Evolutionary conservation across 2,888 invertebrate genomes (phyloP), one percentile per base, ranked within the genome.

Genomic region (Andricus curvator): DNA sequence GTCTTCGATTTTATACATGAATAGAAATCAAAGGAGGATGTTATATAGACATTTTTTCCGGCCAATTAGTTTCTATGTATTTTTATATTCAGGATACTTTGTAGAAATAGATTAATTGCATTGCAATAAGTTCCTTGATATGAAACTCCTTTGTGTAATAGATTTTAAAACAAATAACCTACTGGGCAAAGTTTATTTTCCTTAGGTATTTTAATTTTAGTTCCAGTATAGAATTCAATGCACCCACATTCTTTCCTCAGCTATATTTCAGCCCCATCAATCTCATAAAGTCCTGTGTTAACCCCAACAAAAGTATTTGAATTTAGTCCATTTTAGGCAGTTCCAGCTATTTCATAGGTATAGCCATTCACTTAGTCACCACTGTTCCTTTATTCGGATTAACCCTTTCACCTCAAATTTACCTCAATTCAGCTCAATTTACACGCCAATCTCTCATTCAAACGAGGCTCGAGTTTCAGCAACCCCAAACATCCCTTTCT

Each of bases 341-440:
- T 74, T 51, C 11, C 33, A 29, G 51, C 56, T 9, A 56, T 74
- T 74, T 74, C 37, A 56, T 74, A 56, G 51, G 25, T 56, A n/a
- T 22, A 11, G n/a, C n/a, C 6, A 51, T 29, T 25, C 37, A 74
- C 29, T 33, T n/a, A 74, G 33, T 56, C 74, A 56, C 20, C 56
- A 33, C 74, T 51, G 74, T n/a, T 29, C 70, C 29, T 51, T 70
- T 70, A 70, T 74, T 74, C 56, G 20, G 33, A 22, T 33, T 56
- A 74, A 74, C 74, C 74, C 74, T 74, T 74, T 74, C 74, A 74
- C 56, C 51, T 74, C 33, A 37, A 74, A n/a, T 74, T 74, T 74
- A 56, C 56, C 29, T n/a, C 74, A 74, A 74, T 74, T 74, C 74
- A n/a, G 13, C 33, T 56, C 74, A 74, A 74, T 74, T 74, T 56